These are phyloP conservation scores for Allophyes oxyacanthae DNA, from an alignment of 2,888 invertebrate species.

Conservation along the genomic window DNA sequence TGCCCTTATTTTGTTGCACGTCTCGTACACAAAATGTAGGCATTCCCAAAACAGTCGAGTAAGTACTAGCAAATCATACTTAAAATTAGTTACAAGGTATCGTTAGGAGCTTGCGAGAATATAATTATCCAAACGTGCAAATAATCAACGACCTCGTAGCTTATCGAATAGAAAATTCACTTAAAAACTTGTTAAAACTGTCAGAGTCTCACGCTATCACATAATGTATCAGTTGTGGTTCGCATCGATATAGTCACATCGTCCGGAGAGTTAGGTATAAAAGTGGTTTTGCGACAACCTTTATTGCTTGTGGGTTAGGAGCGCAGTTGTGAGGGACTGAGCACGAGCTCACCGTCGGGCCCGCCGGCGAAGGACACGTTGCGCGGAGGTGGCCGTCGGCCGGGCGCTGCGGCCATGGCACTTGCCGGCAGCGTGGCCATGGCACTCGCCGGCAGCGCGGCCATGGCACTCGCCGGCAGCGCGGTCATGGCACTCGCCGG, in stretches of 20 bases:
- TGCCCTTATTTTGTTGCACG: constrained; percentile 44
- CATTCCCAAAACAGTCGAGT: constrained; percentile 58
- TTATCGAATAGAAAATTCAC: constrained; percentile 74
- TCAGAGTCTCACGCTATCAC: constrained; percentile 74
- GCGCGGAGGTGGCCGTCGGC: constrained; percentile 78
- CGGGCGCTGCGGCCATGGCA: constrained; percentile 53
- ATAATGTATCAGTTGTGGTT: constrained; percentile 64
- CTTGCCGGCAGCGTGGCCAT: constrained; percentile 53
- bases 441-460: constrained; percentile 20
- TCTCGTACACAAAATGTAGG: constrained; percentile 47
- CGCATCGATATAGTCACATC: constrained; percentile 70
- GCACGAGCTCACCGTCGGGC: constrained; percentile 89
- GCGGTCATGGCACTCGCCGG: constrained; percentile 32
- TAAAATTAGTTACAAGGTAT: constrained; percentile 70
- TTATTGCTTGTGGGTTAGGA: constrained; percentile 86
- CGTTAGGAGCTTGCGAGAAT: constrained; percentile 75
- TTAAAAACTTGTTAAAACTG: constrained; percentile 64
- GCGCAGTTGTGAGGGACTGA: constrained; percentile 91
- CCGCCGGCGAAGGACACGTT: constrained; percentile 87
- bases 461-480: constrained; percentile 34
- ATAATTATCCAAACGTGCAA: constrained; percentile 82
- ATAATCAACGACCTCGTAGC: constrained; percentile 75
- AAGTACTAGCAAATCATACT: constrained; percentile 72
- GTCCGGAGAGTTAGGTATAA: constrained; percentile 63
- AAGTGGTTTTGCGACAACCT: constrained; percentile 70